Conservation (phyloP, 2,113 vertebrate genomes). For the Proteles cristata region DNA sequence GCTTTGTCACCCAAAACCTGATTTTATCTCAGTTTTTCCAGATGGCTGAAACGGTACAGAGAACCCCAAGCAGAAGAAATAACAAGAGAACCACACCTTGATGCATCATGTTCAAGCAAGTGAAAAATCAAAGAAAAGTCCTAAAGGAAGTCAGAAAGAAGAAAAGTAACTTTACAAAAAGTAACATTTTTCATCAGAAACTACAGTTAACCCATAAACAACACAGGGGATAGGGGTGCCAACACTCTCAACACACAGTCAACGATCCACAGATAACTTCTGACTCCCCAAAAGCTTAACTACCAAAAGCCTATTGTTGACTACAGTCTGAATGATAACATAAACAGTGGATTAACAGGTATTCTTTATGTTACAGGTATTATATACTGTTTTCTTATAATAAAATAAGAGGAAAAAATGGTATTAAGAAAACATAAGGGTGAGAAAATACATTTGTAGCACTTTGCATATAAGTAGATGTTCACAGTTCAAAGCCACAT, state of each 20-base stretch:
- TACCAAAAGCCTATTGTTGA: neutral
- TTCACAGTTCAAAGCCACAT: neutral
- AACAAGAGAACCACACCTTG: neutral
- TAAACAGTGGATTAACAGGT: neutral
- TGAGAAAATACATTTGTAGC: neutral
- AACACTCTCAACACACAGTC: neutral
- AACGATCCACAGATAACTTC: neutral
- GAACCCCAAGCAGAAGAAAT: neutral
- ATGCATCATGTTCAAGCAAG: neutral
- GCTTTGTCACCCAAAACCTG: neutral
- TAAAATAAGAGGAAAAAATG: neutral
- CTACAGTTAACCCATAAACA: neutral
- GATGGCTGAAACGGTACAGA: neutral
- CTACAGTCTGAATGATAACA: neutral
- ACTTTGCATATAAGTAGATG: neutral
- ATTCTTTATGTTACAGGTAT: neutral
- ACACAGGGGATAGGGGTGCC: neutral
- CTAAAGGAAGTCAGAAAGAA: neutral
- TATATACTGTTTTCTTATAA: neutral
- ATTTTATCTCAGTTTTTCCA: slow-evolving; percentile 19
- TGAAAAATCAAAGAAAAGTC: neutral
- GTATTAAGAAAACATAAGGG: neutral
- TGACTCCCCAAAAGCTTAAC: neutral
- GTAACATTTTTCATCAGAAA: neutral
- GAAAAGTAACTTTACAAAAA: neutral